phyloP scores from a whole-genome alignment of 2,888 invertebrate genomes.

The Eledona agricola region DNA sequence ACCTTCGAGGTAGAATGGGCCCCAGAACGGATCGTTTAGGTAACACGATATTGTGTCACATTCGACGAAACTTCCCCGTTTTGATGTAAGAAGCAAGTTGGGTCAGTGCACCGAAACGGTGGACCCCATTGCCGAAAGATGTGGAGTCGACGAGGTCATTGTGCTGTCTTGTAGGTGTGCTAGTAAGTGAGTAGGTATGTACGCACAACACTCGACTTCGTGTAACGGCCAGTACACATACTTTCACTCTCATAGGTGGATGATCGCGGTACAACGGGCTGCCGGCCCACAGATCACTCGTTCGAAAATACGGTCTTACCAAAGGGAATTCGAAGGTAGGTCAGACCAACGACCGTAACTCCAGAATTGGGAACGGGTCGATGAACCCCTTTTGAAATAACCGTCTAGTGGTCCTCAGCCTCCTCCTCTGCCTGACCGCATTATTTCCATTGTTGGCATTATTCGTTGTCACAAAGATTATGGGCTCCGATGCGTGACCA shows the following conservation, averaged over 20 bases:
- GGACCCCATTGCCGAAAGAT: constrained; percentile 25
- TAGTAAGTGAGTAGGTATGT: constrained; percentile 32
- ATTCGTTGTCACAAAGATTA: constrained; percentile 25
- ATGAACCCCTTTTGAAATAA: constrained; percentile 31
- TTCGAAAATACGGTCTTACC: constrained; percentile 22
- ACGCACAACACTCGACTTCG: constrained; percentile 5
- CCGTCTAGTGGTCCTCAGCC: constrained; percentile 31
- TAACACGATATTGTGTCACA: too few species aligned
- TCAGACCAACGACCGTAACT: constrained; percentile 38
- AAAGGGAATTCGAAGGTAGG: constrained; percentile 27
- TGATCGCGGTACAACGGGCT: constrained; percentile 34
- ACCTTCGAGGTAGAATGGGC: too few species aligned
- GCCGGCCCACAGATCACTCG: too few species aligned
- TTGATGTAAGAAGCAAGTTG: constrained; percentile 16
- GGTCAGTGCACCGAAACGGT: constrained; percentile 14
- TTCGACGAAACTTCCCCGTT: too few species aligned
- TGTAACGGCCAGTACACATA: constrained; percentile 34
- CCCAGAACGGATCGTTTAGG: too few species aligned
- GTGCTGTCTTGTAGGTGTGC: constrained; percentile 29
- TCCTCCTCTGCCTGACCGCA: constrained; percentile 33
- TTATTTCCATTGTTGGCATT: constrained; percentile 36
- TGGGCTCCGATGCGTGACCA: constrained; percentile 9
- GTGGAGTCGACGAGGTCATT: constrained; percentile 25
- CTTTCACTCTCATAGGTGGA: constrained; percentile 42
- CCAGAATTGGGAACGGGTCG: constrained; percentile 35